A percentile compares a stretch with the other conserved stretches of the same genome.
Evolutionary conservation across 92 coral and sea anemone genomes (phyloP).

Genomic region (Umimayanthus kanabou): DNA sequence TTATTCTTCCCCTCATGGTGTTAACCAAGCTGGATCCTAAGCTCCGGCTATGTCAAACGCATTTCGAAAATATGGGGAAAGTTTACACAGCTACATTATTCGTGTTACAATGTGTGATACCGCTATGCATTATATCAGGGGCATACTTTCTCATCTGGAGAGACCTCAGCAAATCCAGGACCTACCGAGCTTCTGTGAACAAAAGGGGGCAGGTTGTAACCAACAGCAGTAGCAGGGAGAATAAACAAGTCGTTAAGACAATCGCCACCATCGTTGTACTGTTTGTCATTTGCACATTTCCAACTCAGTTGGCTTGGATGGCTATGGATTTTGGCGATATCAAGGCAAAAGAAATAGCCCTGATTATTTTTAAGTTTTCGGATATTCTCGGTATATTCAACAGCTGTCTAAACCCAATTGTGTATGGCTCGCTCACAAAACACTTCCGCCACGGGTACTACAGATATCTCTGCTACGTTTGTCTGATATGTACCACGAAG

Average conservation of each 20-base stretch:
- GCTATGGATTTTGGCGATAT: background rate
- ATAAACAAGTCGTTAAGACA: slow-evolving; percentile 17
- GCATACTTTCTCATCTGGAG: slow-evolving; percentile 32
- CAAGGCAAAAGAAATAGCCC: background rate
- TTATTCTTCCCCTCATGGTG: slow-evolving; percentile 25
- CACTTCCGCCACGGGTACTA: slow-evolving; percentile 25
- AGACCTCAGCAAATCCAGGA: slow-evolving; percentile 16
- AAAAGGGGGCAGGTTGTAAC: slow-evolving; percentile 14
- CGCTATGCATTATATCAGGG: slow-evolving; percentile 13
- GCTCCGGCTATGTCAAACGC: background rate
- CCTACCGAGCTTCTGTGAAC: slow-evolving; percentile 20
- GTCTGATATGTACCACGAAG: background rate
- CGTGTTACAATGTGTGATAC: slow-evolving; percentile 24
- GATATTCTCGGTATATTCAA: slow-evolving; percentile 9
- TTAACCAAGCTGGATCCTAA: background rate
- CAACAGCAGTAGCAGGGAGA: slow-evolving; percentile 3
- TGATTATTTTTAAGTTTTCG: slow-evolving; percentile 2
- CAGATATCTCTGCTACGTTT: slow-evolving; percentile 25
- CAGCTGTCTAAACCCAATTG: slow-evolving; percentile 28
- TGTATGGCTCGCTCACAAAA: slow-evolving; percentile 25
- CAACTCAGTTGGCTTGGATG: slow-evolving; percentile 30
- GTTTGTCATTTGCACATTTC: slow-evolving; percentile 28
- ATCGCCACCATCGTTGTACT: slow-evolving; percentile 16
- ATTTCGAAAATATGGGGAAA: background rate
- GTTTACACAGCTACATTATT: slow-evolving; percentile 7